Percentiles rank a stretch among this genome's conserved stretches.
These are phyloP conservation scores for Macrophya annulata DNA, from an alignment of 2,888 invertebrate species.

Conservation along the genomic window DNA sequence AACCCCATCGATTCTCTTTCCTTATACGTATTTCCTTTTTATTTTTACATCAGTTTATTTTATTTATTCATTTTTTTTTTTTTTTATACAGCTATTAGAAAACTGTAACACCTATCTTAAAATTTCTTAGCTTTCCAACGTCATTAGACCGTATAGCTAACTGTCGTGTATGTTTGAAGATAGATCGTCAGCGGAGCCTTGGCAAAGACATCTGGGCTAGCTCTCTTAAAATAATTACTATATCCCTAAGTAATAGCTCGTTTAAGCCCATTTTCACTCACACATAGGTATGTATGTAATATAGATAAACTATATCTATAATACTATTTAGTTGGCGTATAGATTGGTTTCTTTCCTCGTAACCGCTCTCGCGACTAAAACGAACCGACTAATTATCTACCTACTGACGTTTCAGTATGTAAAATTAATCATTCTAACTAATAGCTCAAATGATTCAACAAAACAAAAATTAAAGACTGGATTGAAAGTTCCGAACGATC, in stretches of 20 bases:
- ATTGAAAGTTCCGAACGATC: too few relatives aligned
- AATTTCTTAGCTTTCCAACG: neutral
- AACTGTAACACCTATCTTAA: too few relatives aligned
- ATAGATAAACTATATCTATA: too few relatives aligned
- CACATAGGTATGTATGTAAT: neutral
- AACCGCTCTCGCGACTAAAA: neutral
- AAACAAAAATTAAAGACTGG: too few relatives aligned
- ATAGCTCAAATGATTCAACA: neutral
- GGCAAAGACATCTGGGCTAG: conserved; percentile 60
- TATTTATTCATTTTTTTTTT: too few relatives aligned
- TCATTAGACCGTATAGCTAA: neutral
- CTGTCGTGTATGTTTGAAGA: conserved; percentile 59
- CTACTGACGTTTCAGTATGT: neutral
- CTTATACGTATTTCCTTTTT: neutral
- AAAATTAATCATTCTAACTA: neutral
- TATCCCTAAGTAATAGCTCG: conserved; percentile 23
- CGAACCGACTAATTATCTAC: neutral
- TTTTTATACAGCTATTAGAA: neutral
- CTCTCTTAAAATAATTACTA: conserved; percentile 36
- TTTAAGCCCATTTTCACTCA: neutral
- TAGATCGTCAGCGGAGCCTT: conserved; percentile 63
- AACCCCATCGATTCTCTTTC: neutral
- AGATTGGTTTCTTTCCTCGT: neutral
- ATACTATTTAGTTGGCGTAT: too few relatives aligned
- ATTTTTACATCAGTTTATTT: neutral